Base-by-base conservation (phyloP, 2,113 vertebrate species). In the Antechinus flavipes region DNA sequence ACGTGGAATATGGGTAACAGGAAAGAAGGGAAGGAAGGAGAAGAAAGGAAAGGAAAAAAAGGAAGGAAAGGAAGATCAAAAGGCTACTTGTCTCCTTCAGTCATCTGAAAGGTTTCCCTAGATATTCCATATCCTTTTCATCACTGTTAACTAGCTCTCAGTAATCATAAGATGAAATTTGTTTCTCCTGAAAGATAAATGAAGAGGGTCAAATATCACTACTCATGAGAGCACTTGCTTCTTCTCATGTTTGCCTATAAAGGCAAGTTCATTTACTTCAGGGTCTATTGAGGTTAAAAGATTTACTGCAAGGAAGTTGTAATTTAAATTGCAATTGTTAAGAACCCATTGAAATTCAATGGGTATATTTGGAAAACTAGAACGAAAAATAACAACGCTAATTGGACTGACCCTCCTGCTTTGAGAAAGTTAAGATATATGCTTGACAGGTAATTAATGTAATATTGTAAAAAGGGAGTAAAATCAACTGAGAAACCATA, bases 401-500 rank as follows among this genome's bases (percentile, higher is more conserved):
- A 98, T 98, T 98, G 96, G 93, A 68, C 91, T 96, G 98, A 97
- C 94, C 92, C 90, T 98, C 97, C 58, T 95, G 94, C 94, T 30
- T 61, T 90, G 84, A 97, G 92, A 97, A 96, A 96, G 55, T 91
- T 97, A 97, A 97, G 96, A 97, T 97, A 93, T 95, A 93, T 52
- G 93, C 93, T 93, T 97, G 97, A 97, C 92, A 98, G 95, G 97
- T 98, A 98, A 98, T 97, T 5, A 98, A 97, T 97, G 91, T 93
- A 97, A 84, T 97, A 97, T 55, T 96, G 95, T 97, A 98, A 97
- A 98, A 97, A 61, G 96, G 14, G 93, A 90, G 93, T 94, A 50
- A 54, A 97, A 93, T 93, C 96, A 97, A 54, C 89, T 95, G 53
- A 96, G 95, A 96, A 95, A 93, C 90, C 95, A 54, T 91, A 16